These are phyloP conservation scores for Chanos chanos DNA, from an alignment of 2,797 vertebrate species.

Conservation along the genomic window DNA sequence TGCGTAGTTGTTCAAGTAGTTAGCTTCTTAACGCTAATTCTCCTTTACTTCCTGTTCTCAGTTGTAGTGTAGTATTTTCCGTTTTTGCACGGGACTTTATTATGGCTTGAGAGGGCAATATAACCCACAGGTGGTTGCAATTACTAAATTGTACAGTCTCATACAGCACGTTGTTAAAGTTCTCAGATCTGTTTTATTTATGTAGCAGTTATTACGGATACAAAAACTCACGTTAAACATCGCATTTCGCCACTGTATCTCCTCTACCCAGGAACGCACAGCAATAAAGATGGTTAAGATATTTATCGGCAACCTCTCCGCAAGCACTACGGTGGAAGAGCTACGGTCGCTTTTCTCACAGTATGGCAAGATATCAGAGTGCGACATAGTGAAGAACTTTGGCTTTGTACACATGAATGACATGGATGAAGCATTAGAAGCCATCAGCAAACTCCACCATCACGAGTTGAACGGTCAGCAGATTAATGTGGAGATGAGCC, in stretches of 20 bases:
- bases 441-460: slow-evolving; percentile 89
- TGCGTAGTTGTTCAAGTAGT: too few relatives aligned
- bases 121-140: too few relatives aligned
- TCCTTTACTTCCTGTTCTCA: too few relatives aligned
- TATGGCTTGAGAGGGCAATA: too few relatives aligned
- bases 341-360: slow-evolving; percentile 87
- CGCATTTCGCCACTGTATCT: slow-evolving; percentile 41
- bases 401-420: slow-evolving; percentile 92
- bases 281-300: slow-evolving; percentile 84
- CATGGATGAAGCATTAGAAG: slow-evolving; percentile 83
- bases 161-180: too few relatives aligned
- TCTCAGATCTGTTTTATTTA: background rate
- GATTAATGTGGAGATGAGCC: slow-evolving; percentile 93
- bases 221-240: slow-evolving; percentile 29
- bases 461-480: slow-evolving; percentile 81
- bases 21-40: too few relatives aligned
- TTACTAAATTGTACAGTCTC: too few relatives aligned
- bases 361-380: slow-evolving; percentile 90
- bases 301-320: slow-evolving; percentile 89
- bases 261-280: slow-evolving; percentile 41
- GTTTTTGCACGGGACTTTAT: too few relatives aligned
- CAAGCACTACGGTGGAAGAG: slow-evolving; percentile 81
- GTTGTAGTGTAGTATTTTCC: too few relatives aligned
- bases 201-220: background rate
- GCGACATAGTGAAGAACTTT: slow-evolving; percentile 92